Percentiles rank a stretch among this genome's conserved stretches.
Evolutionary conservation across 2,888 invertebrate species (phyloP).

Genomic region (Drosophila nr. perissopoda): DNA sequence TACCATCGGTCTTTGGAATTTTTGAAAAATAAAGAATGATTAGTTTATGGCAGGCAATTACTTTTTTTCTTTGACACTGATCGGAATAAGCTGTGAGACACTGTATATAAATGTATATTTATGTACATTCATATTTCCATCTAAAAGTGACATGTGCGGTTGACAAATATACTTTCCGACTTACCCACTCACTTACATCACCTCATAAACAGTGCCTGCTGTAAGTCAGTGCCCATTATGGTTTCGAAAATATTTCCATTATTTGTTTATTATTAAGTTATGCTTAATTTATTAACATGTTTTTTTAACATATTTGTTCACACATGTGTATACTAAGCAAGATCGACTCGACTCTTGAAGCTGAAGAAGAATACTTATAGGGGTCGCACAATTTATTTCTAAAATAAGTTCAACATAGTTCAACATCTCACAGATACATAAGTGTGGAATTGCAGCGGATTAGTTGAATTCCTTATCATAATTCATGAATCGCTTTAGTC

Average conservation of each 20-base stretch:
- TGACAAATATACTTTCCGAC: slow-evolving; percentile 10
- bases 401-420: slow-evolving; percentile 1
- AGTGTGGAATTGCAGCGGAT: slow-evolving; percentile 18
- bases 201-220: not conserved
- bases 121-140: not conserved
- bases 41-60: too few relatives aligned
- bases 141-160: slow-evolving; percentile 6
- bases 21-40: too few relatives aligned
- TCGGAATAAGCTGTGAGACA: too few relatives aligned
- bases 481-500: slow-evolving; percentile 86
- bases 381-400: not conserved
- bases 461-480: slow-evolving; percentile 84
- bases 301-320: not conserved
- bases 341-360: not conserved
- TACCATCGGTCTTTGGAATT: too few relatives aligned
- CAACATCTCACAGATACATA: not conserved
- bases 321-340: not conserved
- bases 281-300: not conserved
- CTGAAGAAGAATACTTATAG: not conserved
- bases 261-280: not conserved
- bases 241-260: not conserved
- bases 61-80: too few relatives aligned
- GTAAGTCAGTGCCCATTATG: not conserved
- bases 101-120: not conserved
- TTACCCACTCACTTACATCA: not conserved